phyloP scores from a whole-genome alignment of 2,888 invertebrate species.

The Sesia bembeciformis region DNA sequence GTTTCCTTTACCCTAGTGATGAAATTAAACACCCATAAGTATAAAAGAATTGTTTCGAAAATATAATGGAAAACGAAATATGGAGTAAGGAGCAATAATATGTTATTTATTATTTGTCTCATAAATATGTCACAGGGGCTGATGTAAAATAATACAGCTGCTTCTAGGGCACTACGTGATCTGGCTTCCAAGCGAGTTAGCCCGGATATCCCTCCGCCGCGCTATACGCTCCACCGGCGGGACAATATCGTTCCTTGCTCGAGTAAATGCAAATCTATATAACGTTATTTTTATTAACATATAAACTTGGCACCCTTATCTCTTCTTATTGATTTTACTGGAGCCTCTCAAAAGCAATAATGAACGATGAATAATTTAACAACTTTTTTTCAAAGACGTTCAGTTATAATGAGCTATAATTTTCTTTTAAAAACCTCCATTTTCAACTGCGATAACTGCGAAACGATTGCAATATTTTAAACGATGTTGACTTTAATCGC shows the following conservation, averaged over 20 bases:
- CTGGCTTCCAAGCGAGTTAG: conserved; percentile 16
- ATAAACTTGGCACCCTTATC: no score
- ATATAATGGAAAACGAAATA: background rate
- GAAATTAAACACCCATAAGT: background rate
- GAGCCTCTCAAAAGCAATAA: no score
- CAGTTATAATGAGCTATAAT: no score
- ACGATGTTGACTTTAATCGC: background rate
- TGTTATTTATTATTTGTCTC: conserved; percentile 19
- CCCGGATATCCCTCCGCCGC: conserved; percentile 4
- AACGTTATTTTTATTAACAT: conserved; percentile 7
- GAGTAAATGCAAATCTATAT: conserved; percentile 20
- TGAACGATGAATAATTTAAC: no score
- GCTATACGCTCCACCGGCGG: conserved; percentile 8
- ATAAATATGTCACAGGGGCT: conserved; percentile 22
- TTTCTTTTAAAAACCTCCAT: no score
- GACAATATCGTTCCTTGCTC: conserved; percentile 13
- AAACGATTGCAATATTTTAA: background rate
- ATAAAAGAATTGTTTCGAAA: background rate
- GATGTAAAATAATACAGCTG: conserved; percentile 37
- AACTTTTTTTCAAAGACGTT: no score
- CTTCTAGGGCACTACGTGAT: conserved; percentile 31
- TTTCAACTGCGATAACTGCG: background rate
- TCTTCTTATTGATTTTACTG: no score
- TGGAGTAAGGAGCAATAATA: background rate
- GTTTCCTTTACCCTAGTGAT: background rate